Evolutionary conservation across 2,888 invertebrate species (phyloP).

Genomic region (Lochmaea crataegi): DNA sequence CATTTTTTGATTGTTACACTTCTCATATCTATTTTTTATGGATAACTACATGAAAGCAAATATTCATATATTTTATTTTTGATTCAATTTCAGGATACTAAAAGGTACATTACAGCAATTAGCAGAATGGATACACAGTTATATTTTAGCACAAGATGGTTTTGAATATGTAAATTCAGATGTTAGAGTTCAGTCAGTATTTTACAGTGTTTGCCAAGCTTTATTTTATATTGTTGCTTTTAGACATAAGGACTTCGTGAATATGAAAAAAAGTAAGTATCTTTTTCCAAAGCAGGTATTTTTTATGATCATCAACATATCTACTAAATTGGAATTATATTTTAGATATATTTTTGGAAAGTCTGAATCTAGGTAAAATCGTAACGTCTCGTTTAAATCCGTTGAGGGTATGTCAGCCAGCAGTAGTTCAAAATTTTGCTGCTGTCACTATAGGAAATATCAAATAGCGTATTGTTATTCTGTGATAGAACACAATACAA

Average conservation of each 20-base stretch:
- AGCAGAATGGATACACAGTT: constrained; percentile 86
- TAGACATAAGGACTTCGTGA: constrained; percentile 85
- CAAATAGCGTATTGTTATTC: constrained; percentile 94
- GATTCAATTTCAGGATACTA: constrained; percentile 67
- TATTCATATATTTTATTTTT: background rate
- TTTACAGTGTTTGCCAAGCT: constrained; percentile 92
- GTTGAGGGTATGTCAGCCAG: constrained; percentile 81
- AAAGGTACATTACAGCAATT: constrained; percentile 76
- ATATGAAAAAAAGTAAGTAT: constrained; percentile 79
- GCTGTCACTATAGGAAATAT: constrained; percentile 83
- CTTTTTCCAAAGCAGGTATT: background rate
- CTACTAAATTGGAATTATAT: constrained; percentile 47
- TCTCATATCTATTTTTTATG: background rate
- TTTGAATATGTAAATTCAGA: constrained; percentile 69
- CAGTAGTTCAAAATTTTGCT: constrained; percentile 84
- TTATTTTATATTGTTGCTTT: constrained; percentile 94
- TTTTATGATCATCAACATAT: background rate
- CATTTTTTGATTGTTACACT: background rate
- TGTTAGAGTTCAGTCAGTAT: constrained; percentile 82
- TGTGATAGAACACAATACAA: constrained; percentile 85
- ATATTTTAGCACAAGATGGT: constrained; percentile 77
- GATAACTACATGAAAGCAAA: background rate
- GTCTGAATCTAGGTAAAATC: constrained; percentile 85
- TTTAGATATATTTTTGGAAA: constrained; percentile 84
- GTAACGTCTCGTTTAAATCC: constrained; percentile 91